Base-by-base conservation (phyloP, 2,888 invertebrate species). In the Cerastoderma edule region DNA sequence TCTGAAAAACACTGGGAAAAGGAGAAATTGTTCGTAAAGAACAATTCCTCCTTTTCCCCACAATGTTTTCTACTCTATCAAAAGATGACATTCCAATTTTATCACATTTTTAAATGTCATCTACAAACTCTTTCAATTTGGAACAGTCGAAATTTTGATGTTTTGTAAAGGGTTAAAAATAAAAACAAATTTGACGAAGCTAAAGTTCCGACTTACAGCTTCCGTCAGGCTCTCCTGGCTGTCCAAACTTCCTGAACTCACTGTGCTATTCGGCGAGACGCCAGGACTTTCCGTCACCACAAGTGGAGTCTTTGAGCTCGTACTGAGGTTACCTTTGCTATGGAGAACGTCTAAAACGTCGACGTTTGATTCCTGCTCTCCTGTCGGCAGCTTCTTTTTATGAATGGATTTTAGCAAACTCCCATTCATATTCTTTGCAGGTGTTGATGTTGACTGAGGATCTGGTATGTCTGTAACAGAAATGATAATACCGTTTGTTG, bases 241-340 rank as follows among this genome's bases (percentile, higher is more conserved):
- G n/a, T 50, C 72, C 5, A 72, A 24, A 75, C 78, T 79, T 1
- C 28, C 56, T 0, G 68, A 57, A 54, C 75, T 79, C 6, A 2
- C 57, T 10, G 78, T 72, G 28, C 74, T 74, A 27, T 68, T 54
- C 19, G 67, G 67, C 13, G 70, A 33, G 0, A 44, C n/a, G 13
- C 30, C 54, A n/a, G 60, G 60, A 27, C 53, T 39, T 16, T 56
- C 67, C 4, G 30, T 60, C 30, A 56, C 67, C 53, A 80, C 60
- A 19, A 77, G 66, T 2, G 75, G 69, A 2, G 67, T 71, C 30
- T 60, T 75, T 46, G 72, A 72, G 54, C 63, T 79, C 0, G 67
- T 72, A 33, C 80, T 80, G 19, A 80, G 66, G 53, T 80, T 80
- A 56, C 73, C 70, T n/a, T 67, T 56, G 44, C 80, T 80, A n/a